Percentiles rank a stretch among this genome's conserved stretches.
These are phyloP conservation scores for Triplophysa rosa DNA, from an alignment of 2,113 vertebrate genomes.

Conservation along the genomic window DNA sequence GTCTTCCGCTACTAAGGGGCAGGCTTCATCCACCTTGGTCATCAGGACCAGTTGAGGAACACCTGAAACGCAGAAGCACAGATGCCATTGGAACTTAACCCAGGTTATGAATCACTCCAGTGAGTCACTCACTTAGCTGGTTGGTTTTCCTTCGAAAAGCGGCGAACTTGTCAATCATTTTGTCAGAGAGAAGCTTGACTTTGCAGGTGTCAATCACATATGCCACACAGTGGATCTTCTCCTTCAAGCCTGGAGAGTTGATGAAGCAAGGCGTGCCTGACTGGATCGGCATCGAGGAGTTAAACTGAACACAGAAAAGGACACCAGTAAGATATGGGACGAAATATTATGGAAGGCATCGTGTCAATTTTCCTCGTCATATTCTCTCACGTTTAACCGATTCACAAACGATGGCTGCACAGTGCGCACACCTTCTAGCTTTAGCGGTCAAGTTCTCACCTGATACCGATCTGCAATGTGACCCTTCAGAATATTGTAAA, in stretches of 20 bases:
- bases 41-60: constrained; percentile 70
- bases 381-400: too few relatives aligned
- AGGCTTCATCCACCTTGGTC: constrained; percentile 74
- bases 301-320: constrained; percentile 38
- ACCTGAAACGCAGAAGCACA: constrained; percentile 48
- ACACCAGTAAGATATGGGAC: neutral
- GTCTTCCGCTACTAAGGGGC: constrained; percentile 60
- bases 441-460: constrained; percentile 55
- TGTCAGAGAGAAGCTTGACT: constrained; percentile 58
- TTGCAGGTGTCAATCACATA: constrained; percentile 67
- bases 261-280: neutral
- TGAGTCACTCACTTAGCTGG: constrained; percentile 51
- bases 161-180: constrained; percentile 67
- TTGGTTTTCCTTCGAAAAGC: constrained; percentile 67
- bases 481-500: constrained; percentile 66
- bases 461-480: constrained; percentile 69
- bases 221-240: constrained; percentile 64
- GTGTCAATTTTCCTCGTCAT: too few relatives aligned
- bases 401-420: too few relatives aligned
- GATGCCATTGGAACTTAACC: neutral
- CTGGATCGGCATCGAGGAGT: constrained; percentile 38
- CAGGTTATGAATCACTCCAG: too few relatives aligned
- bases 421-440: too few relatives aligned
- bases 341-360: too few relatives aligned
- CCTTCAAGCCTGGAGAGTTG: constrained; percentile 44